These are phyloP conservation scores for Hyperoplus lanceolatus DNA, from an alignment of 2,797 vertebrate species.

Conservation along the genomic window DNA sequence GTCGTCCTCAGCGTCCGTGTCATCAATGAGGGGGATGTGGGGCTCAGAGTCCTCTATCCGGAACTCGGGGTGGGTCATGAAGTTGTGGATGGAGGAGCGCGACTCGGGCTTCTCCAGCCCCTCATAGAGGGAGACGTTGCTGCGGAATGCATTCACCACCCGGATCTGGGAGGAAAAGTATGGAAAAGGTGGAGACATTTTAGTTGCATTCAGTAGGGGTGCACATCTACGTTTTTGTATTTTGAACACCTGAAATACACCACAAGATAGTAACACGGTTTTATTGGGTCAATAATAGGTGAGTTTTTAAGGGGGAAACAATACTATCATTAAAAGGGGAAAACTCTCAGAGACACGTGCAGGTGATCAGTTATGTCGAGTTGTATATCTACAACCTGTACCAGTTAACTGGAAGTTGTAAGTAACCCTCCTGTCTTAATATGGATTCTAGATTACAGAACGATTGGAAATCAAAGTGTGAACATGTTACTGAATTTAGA, in stretches of 20 bases:
- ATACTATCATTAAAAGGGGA: constrained; percentile 83
- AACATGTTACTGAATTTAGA: not conserved
- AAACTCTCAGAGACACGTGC: constrained; percentile 86
- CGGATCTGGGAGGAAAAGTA: constrained; percentile 90
- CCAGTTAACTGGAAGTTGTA: not conserved
- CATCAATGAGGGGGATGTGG: constrained; percentile 98
- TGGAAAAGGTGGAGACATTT: constrained; percentile 51
- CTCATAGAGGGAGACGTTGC: constrained; percentile 99
- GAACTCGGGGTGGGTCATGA: constrained; percentile 99
- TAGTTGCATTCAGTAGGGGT: constrained; percentile 58
- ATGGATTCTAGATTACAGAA: not conserved
- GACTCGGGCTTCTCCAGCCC: constrained; percentile 98
- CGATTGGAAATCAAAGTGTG: not conserved
- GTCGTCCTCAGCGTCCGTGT: constrained; percentile 98
- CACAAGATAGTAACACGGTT: constrained; percentile 56
- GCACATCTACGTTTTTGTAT: constrained; percentile 12
- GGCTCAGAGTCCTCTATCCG: constrained; percentile 99
- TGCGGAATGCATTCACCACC: constrained; percentile 99
- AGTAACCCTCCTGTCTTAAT: not conserved
- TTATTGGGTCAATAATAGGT: constrained; percentile 80
- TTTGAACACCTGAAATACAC: constrained; percentile 47
- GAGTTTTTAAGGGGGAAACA: constrained; percentile 80
- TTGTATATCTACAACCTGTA: constrained; percentile 1
- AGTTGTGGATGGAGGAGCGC: constrained; percentile 98
- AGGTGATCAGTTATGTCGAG: constrained; percentile 87